phyloP scores from a whole-genome alignment of 2,113 vertebrate genomes.

The Trogon melanurus region DNA sequence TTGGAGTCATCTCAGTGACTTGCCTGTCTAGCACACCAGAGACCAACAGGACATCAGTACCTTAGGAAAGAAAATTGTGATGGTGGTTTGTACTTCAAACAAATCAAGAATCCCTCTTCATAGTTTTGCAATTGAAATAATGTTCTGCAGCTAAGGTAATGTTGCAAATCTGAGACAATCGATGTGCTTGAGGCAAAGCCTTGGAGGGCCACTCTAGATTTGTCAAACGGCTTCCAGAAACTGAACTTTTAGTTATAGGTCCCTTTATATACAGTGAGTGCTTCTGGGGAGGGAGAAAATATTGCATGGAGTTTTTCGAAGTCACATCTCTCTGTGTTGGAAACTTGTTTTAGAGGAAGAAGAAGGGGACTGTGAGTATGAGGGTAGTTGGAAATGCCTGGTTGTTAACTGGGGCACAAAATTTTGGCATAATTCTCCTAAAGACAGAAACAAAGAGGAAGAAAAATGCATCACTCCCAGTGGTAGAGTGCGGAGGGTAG shows the following conservation, averaged over 20 bases:
- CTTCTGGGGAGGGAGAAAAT: accelerated
- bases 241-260: background rate
- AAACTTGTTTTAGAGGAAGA: background rate
- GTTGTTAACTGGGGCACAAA: background rate
- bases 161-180: background rate
- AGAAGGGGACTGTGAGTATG: background rate
- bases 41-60: background rate
- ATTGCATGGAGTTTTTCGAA: background rate
- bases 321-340: background rate
- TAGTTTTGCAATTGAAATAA: background rate
- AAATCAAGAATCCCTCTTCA: background rate
- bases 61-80: background rate
- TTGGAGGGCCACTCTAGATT: background rate
- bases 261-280: accelerated
- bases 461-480: background rate
- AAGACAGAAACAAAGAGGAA: background rate
- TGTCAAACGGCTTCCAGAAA: background rate
- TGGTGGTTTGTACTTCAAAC: background rate
- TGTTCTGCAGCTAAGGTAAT: background rate
- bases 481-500: background rate
- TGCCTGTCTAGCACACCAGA: background rate
- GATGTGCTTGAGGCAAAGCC: background rate
- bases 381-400: background rate
- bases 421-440: background rate
- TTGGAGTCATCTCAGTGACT: background rate